phyloP scores from a whole-genome alignment of 2,888 invertebrate species.

The Drosophila longiperda region DNA sequence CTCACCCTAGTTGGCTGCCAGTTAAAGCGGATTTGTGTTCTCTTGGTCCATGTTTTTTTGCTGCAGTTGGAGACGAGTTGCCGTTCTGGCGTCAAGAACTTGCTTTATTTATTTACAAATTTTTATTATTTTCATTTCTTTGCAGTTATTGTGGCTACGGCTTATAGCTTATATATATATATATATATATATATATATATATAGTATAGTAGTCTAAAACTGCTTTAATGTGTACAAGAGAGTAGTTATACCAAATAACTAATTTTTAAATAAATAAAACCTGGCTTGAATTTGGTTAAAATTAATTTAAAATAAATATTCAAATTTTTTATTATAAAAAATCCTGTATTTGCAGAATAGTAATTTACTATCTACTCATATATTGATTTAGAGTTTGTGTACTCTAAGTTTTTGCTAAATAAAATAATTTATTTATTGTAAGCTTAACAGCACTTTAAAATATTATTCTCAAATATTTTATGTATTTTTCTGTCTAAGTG shows the following conservation, averaged over 20 bases:
- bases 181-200: not conserved
- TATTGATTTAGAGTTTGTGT: not conserved
- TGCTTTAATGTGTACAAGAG: not conserved
- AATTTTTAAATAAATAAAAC: not conserved
- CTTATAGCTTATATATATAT: constrained; percentile 8
- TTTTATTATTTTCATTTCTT: constrained; percentile 37
- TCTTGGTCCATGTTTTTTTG: constrained; percentile 23
- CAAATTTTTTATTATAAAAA: no score
- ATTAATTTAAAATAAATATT: not conserved
- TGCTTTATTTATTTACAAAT: constrained; percentile 35
- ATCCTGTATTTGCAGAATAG: not conserved
- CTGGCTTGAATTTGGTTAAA: not conserved
- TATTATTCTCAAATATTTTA: no score
- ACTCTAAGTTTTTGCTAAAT: not conserved
- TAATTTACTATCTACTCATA: no score
- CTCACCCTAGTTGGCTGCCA: constrained; percentile 10
- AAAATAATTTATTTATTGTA: not conserved
- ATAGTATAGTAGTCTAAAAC: not conserved
- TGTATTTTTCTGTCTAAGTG: not conserved
- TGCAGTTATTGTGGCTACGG: constrained; percentile 13
- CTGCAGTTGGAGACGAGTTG: constrained; percentile 29
- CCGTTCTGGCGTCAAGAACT: constrained; percentile 38
- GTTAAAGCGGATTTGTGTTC: constrained; percentile 22
- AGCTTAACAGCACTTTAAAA: not conserved
- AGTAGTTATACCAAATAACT: not conserved